Base-by-base conservation (phyloP, 1,140 invertebrate genomes). In the Popillia japonica region DNA sequence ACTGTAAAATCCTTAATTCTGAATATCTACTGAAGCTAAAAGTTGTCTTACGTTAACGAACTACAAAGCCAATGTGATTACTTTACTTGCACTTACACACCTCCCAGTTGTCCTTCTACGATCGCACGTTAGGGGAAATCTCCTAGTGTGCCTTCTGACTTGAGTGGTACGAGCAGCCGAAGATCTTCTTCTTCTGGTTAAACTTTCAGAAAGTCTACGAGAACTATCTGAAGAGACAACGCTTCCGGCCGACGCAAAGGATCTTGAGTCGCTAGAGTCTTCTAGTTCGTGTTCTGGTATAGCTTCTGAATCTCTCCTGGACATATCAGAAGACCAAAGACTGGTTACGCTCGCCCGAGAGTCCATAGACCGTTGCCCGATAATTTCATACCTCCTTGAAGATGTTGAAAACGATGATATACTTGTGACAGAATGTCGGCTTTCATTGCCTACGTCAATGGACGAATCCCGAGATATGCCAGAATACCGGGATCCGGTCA, bases 51-150 rank as follows among this genome's bases (percentile, higher is more conserved):
- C 27, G 4, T 34, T 34, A 34, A 34, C 27, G 27, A 34, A 34
- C 27, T 34, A 34, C 27, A 34, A n/a, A 34, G 27, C 27, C 27
- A 4, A 34, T 34, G 27, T 4, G 27, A 34, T 17, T 55, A 55
- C 48, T 55, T 3, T 55, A 55, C 17, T 55, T 55, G 48, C 48
- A 55, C n/a, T 74, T 40, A 81, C 81, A 80, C 84, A 88, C 87
- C 87, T 88, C 80, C 87, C 87, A 44, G 87, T 88, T 6, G 87
- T 87, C 78, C 86, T 83, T 75, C 87, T 79, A 40, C 87, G 82
- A 80, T 88, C 87, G 74, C 85, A 82, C 44, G 82, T 86, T 48
- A 87, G 80, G n/a, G 87, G 85, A 72, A 84, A 83, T 77, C 86
- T 82, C 72, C 86, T 82, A 4, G 84, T 83, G 77, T 87, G 83